Evolutionary conservation across 2,797 vertebrate species (phyloP), one percentile per base, ranked within the genome.

Genomic region (Acrocephalus scirpaceus): DNA sequence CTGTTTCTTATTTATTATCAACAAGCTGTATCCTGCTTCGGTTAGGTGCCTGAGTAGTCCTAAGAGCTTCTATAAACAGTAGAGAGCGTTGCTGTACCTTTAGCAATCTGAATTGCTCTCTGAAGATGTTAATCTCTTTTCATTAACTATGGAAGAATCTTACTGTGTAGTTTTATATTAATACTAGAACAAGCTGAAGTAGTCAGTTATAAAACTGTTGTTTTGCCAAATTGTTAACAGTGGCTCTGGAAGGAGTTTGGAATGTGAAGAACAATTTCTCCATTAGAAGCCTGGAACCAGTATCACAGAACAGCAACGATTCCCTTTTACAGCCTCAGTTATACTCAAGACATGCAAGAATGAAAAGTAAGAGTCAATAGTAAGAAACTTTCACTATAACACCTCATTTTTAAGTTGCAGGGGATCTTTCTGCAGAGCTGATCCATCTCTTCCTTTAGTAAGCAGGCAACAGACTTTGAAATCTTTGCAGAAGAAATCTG

Each of bases 341-440:
- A 97, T 98, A 98, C 56, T 98, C 98, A 3, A 97, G 98, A 89
- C 97, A 98, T 2, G 89, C 95, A 93, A 92, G 93, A 70, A 90
- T 92, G 56, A 96, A 96, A 97, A 97, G 97, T 97, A 98, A 98
- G 97, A 88, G 23, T 57, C 36, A 18, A 38, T 77, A 54, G 25
- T 45, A 60, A 58, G 42, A 76, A 77, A 50, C 13, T 74, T 92
- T 23, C 7, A n/a, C 26, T 19, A 2, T 47, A 78, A 53, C 19
- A 53, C 15, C 19, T 88, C 1, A 54, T 69, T 84, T 93, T 91
- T n/a, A 86, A 79, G 19, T 72, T 79, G 44, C 50, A 50, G 32
- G 32, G 54, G 19, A 62, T 45, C 40, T 80, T 91, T 76, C 64
- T 86, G 54, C 42, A 74, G 45, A 60, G 45, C n/a, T 70, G 78